These are phyloP conservation scores for Nyctereutes procyonoides DNA, from an alignment of 2,113 vertebrate genomes.

Conservation along the genomic window DNA sequence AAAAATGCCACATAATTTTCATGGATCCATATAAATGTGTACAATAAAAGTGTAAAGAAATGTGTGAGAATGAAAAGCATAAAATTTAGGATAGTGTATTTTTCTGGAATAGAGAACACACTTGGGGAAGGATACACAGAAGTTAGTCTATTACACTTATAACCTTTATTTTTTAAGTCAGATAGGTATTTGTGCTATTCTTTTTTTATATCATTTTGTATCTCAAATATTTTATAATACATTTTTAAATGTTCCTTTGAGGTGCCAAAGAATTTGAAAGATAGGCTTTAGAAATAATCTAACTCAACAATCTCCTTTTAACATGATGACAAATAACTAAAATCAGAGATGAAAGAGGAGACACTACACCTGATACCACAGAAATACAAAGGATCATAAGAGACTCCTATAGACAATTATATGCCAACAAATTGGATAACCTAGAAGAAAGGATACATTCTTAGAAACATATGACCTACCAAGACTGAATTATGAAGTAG, in stretches of 20 bases:
- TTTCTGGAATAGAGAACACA: neutral
- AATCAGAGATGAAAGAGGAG: conserved; percentile 1
- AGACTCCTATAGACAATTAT: neutral
- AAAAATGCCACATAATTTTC: neutral
- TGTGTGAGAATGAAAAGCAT: neutral
- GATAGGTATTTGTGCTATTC: neutral
- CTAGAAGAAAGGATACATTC: too few relatives aligned
- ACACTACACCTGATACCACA: neutral
- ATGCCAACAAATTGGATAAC: too few relatives aligned
- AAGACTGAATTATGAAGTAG: too few relatives aligned
- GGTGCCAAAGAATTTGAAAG: neutral
- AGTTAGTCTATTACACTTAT: neutral
- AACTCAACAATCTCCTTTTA: neutral
- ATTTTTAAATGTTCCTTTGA: conserved; percentile 28
- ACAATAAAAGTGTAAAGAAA: neutral
- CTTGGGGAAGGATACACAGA: neutral
- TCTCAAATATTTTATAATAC: conserved; percentile 30
- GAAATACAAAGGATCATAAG: neutral
- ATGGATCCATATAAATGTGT: neutral
- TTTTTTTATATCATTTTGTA: conserved; percentile 7
- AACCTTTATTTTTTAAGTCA: neutral
- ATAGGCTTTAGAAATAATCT: neutral
- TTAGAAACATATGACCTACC: too few relatives aligned
- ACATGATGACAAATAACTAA: neutral
- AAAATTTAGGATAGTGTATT: neutral